Evolutionary conservation across 2,797 vertebrate species (phyloP).

Genomic region (Moxostoma hubbsi): DNA sequence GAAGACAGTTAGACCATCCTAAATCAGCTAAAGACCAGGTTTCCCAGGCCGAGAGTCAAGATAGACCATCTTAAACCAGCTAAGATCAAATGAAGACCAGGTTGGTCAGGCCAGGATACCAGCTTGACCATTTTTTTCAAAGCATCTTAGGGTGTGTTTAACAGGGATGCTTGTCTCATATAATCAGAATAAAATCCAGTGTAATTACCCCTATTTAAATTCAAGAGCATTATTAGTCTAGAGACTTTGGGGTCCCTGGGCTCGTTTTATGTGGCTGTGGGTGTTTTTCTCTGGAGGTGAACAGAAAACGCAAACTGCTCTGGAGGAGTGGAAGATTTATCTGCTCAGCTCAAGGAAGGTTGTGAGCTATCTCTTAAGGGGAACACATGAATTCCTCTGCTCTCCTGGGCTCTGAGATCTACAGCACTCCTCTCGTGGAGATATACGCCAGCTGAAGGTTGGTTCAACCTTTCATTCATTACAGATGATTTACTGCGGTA

Average conservation of each 20-base stretch:
- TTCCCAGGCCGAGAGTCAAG: too few relatives aligned
- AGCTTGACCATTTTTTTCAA: too few relatives aligned
- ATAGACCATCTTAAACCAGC: too few relatives aligned
- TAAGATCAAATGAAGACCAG: too few relatives aligned
- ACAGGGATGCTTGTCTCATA: too few relatives aligned
- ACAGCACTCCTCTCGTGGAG: conserved; percentile 43
- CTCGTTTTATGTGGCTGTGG: conserved; percentile 19
- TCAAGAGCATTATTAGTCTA: background rate
- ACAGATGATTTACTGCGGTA: conserved; percentile 53
- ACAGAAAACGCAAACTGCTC: conserved; percentile 4
- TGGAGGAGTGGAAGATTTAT: conserved; percentile 49
- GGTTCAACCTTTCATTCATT: conserved; percentile 56
- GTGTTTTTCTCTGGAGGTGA: conserved; percentile 28
- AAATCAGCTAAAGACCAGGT: too few relatives aligned
- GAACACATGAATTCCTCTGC: conserved; percentile 57
- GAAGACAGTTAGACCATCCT: too few relatives aligned
- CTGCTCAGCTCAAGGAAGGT: conserved; percentile 24
- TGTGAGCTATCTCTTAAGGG: conserved; percentile 31
- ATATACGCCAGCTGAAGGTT: conserved; percentile 51
- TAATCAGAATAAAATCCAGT: background rate
- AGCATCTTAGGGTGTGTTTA: too few relatives aligned
- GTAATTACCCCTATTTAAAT: background rate
- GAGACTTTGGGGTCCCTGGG: background rate
- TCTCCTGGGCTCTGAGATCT: conserved; percentile 51
- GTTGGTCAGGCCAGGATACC: too few relatives aligned